phyloP scores from a whole-genome alignment of 2,888 invertebrate genomes.

The Eilema caniola region DNA sequence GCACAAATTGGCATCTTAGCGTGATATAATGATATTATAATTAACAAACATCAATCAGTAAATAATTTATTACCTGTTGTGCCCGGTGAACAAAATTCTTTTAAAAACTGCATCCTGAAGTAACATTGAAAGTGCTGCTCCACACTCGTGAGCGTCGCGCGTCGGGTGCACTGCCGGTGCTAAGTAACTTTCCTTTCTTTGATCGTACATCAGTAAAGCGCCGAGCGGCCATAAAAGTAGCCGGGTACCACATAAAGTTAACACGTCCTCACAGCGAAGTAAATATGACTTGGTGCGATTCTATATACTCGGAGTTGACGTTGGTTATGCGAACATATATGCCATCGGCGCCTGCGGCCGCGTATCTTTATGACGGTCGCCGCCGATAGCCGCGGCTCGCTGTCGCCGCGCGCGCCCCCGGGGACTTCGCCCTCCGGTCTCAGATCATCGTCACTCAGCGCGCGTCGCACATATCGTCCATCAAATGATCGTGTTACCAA shows the following conservation, averaged over 20 bases:
- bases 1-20: neutral
- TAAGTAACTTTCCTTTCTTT: no score
- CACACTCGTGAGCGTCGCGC: no score
- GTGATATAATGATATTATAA: neutral
- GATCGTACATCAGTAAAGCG: no score
- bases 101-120: neutral
- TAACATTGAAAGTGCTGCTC: neutral
- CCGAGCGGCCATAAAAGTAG: conserved; percentile 51
- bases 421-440: neutral
- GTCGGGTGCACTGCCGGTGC: no score
- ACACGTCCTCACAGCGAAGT: conserved; percentile 42
- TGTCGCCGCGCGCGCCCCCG: neutral
- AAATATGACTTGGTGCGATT: conserved; percentile 62
- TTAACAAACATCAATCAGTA: neutral
- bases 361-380: conserved; percentile 62
- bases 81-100: neutral
- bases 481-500: conserved; percentile 18
- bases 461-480: conserved; percentile 21
- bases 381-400: conserved; percentile 35
- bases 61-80: neutral
- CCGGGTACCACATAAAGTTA: conserved; percentile 53
- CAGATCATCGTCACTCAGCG: conserved; percentile 26
- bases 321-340: conserved; percentile 54
- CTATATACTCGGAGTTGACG: conserved; percentile 60
- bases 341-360: conserved; percentile 12